A percentile compares a stretch with the other conserved stretches of the same genome.
Evolutionary conservation across 1,140 invertebrate genomes (phyloP).

Genomic region (Calycopis cecrops): DNA sequence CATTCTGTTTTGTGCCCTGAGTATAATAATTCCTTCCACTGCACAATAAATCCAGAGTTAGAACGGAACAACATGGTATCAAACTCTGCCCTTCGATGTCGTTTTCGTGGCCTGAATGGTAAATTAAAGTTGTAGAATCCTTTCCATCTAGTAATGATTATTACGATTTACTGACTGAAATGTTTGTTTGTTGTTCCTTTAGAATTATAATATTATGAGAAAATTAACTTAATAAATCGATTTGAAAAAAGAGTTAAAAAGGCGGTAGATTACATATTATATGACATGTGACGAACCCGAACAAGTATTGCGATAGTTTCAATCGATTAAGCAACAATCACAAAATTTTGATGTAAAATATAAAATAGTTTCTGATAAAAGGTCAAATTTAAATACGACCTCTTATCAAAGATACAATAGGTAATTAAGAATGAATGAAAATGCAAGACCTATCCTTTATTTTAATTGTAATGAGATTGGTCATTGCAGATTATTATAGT

Average conservation of each 20-base stretch:
- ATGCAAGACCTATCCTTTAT: constrained; percentile 1
- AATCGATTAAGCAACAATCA: constrained; percentile 16
- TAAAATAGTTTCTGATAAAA: too few relatives aligned
- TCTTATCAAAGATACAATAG: not conserved
- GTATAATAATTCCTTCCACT: too few relatives aligned
- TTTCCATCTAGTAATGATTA: constrained; percentile 36
- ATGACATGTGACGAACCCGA: constrained; percentile 20
- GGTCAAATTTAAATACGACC: not conserved
- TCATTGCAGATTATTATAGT: constrained; percentile 7
- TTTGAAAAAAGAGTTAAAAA: constrained; percentile 21
- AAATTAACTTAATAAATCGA: constrained; percentile 28
- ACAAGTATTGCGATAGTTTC: constrained; percentile 20
- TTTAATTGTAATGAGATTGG: constrained; percentile 14
- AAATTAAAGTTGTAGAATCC: constrained; percentile 34
- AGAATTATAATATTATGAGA: constrained; percentile 29
- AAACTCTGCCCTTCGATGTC: constrained; percentile 23
- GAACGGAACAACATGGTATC: too few relatives aligned
- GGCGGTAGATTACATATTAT: constrained; percentile 27
- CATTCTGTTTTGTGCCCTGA: too few relatives aligned
- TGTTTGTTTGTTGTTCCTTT: constrained; percentile 28
- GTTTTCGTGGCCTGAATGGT: constrained; percentile 27
- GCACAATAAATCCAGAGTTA: too few relatives aligned
- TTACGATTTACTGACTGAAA: constrained; percentile 30
- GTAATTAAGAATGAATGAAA: not conserved
- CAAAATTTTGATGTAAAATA: not conserved